Conservation (phyloP, 2,888 invertebrate genomes). For the Heliothis peltigera region DNA sequence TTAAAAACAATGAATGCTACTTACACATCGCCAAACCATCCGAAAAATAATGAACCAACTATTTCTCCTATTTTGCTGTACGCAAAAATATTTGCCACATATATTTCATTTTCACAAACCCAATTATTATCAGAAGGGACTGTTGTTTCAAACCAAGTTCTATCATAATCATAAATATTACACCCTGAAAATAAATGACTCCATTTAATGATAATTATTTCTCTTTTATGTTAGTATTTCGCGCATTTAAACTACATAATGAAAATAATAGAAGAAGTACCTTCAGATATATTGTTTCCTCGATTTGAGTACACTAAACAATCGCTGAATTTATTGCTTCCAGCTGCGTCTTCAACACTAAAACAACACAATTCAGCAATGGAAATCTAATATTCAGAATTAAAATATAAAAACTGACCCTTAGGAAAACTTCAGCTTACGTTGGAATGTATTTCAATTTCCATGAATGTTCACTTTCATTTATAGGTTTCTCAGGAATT, state of each 20-base stretch:
- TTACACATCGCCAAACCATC: constrained; percentile 79
- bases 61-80: constrained; percentile 74
- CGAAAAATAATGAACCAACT: constrained; percentile 75
- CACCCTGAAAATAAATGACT: constrained; percentile 67
- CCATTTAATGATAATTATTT: no score
- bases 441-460: constrained; percentile 73
- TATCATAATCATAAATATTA: constrained; percentile 70
- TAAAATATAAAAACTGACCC: neutral
- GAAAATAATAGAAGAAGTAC: constrained; percentile 14
- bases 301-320: constrained; percentile 66
- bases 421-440: constrained; percentile 62
- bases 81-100: constrained; percentile 73
- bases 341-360: constrained; percentile 42
- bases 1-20: constrained; percentile 48
- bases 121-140: constrained; percentile 75
- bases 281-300: constrained; percentile 43
- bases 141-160: constrained; percentile 77
- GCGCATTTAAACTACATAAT: neutral
- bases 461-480: constrained; percentile 76
- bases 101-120: constrained; percentile 77
- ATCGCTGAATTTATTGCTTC: constrained; percentile 63
- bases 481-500: constrained; percentile 74
- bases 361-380: constrained; percentile 13
- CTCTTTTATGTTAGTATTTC: no score
- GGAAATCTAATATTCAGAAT: neutral